Evolutionary conservation across 2,888 invertebrate species (phyloP), one percentile per base, ranked within the genome.

Genomic region (Mystacides longicornis): DNA sequence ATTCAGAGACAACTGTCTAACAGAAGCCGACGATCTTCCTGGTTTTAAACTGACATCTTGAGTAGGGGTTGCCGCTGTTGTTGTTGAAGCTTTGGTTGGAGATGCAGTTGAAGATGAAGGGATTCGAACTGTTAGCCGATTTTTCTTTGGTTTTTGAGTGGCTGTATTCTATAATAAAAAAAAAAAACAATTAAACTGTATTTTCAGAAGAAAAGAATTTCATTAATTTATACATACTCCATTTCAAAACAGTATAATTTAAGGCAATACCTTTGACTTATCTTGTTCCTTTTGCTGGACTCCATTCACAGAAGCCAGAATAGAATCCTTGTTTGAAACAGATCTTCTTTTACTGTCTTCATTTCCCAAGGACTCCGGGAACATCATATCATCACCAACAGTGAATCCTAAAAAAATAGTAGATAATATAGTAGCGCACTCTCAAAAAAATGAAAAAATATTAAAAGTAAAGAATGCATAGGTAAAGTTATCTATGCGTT

Each of bases 331-430:
- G 55, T 79, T 69, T 66, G 71, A 80, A 54, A 85, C 79, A 0
- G 86, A 85, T 53, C 89, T 77, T 60, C 89, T 74, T 60, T 85
- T 80, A 63, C 82, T 82, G 66, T 91, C 90, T 63, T 83, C 68
- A 67, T 89, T 90, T 1, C 89, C 86, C 47, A 92, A 70, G 0
- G 92, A 90, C 66, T 93, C 89, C 62, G 82, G 81, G 67, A 93
- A 91, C 22, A 91, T 91, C 58, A 92, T 73, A 68, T 92, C 92
- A 66, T 93, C 92, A 16, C 92, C 92, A 16, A 92, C 73, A 67
- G 88, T 89, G 71, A 93, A 89, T 63, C 92, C 92, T 89, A 77
- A 55, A 81, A 80, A 3, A 37, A 27, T n/a, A n/a, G n/a, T n/a
- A n/a, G n/a, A n/a, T n/a, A n/a, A n/a, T n/a, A n/a, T n/a, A n/a